Evolutionary conservation across 2,797 vertebrate genomes (phyloP).

Genomic region (Cygnus olor): DNA sequence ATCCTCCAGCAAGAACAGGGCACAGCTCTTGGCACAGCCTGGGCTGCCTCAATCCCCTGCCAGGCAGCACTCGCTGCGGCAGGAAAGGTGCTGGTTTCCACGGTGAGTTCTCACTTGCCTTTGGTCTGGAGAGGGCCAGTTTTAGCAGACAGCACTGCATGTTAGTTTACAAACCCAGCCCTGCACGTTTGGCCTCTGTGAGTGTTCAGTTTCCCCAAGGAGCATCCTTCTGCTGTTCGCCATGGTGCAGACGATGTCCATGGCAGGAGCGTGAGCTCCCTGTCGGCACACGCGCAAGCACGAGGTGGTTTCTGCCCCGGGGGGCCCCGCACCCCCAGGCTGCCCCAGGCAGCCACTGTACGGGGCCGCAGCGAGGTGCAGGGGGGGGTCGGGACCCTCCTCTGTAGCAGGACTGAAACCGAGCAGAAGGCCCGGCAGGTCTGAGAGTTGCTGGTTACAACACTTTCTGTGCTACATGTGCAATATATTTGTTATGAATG

Average conservation of each 20-base stretch:
- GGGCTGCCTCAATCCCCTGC: neutral
- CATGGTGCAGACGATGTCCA: constrained; percentile 51
- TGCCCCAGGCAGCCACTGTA: neutral
- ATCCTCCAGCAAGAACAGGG: constrained; percentile 12
- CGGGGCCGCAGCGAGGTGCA: neutral
- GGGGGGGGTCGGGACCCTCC: constrained; percentile 58
- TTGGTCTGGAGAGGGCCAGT: constrained; percentile 35
- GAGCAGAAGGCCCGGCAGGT: constrained; percentile 22
- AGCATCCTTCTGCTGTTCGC: constrained; percentile 43
- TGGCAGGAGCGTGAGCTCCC: constrained; percentile 38
- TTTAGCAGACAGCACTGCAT: constrained; percentile 71
- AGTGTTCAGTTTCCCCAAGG: constrained; percentile 65
- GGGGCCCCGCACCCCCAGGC: neutral
- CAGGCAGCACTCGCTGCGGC: constrained; percentile 14
- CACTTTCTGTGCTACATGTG: constrained; percentile 81
- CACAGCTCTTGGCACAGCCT: neutral
- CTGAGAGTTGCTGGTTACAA: constrained; percentile 65
- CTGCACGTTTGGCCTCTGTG: constrained; percentile 70
- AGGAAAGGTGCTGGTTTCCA: neutral
- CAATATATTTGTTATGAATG: constrained; percentile 88
- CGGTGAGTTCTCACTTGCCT: fast-evolving
- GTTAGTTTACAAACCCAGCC: constrained; percentile 74
- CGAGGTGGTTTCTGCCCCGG: neutral
- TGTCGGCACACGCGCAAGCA: constrained; percentile 30
- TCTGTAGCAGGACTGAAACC: constrained; percentile 69